Conservation (phyloP, 2,113 vertebrate species). For the Petrocephalus zakoni region DNA sequence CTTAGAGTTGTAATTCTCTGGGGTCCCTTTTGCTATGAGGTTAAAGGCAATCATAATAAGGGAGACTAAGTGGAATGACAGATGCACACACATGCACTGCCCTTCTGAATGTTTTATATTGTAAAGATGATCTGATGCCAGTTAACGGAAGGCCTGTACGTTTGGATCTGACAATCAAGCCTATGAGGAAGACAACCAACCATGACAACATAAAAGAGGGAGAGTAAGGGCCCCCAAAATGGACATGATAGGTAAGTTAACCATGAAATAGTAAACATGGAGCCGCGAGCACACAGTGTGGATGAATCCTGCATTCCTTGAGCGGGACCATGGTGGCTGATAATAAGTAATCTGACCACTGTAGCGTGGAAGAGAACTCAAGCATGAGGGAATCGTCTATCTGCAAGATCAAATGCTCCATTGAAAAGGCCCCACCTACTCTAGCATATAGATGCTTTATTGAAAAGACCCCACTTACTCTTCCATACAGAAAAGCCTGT, state of each 20-base stretch:
- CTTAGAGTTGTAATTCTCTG: no score
- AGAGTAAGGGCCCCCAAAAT: not conserved
- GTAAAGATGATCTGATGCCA: not conserved
- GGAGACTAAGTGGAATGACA: not conserved
- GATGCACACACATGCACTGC: not conserved
- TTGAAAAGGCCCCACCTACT: not conserved
- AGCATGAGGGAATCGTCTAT: constrained; percentile 27
- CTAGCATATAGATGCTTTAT: not conserved
- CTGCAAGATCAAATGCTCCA: not conserved
- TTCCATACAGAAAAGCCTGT: not conserved
- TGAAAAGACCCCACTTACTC: no score
- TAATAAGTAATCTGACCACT: constrained; percentile 8
- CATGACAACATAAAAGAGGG: not conserved
- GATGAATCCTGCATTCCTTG: not conserved
- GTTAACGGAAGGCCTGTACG: not conserved
- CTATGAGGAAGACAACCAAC: not conserved
- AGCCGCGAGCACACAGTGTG: not conserved
- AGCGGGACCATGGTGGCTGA: not conserved
- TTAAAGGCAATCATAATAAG: not conserved
- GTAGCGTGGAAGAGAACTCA: constrained; percentile 38
- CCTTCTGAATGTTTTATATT: not conserved
- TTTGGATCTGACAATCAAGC: not conserved
- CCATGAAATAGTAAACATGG: not conserved
- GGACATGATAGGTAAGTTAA: not conserved
- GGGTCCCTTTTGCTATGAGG: not conserved